Conservation (phyloP, 2,888 invertebrate genomes). For the Vandiemenella viatica region DNA sequence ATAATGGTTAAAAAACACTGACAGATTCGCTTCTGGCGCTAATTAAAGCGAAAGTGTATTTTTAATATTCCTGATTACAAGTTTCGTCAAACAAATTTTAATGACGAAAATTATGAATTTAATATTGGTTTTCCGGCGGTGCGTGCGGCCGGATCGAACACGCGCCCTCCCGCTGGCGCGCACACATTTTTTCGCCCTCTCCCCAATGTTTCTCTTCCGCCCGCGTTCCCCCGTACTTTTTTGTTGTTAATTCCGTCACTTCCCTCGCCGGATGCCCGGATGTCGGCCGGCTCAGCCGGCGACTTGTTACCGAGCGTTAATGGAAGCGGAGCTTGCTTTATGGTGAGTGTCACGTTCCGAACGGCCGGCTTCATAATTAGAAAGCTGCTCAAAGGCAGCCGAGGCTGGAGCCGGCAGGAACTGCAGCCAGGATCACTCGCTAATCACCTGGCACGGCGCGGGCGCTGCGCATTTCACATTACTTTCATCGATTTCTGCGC, state of each 20-base stretch:
- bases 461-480: too few relatives aligned
- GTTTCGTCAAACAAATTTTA: not conserved
- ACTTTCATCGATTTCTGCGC: too few relatives aligned
- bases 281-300: not conserved
- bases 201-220: too few relatives aligned
- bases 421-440: not conserved
- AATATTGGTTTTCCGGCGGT: not conserved
- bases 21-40: not conserved
- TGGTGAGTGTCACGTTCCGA: too few relatives aligned
- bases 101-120: not conserved
- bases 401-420: not conserved
- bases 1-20: not conserved
- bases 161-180: not conserved
- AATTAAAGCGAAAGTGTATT: not conserved
- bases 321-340: too few relatives aligned
- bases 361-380: not conserved
- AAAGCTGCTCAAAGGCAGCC: not conserved
- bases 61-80: not conserved
- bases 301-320: too few relatives aligned
- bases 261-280: too few relatives aligned
- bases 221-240: too few relatives aligned
- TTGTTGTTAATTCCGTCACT: too few relatives aligned
- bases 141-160: too few relatives aligned
- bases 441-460: not conserved
- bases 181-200: too few relatives aligned